Base-by-base conservation (phyloP, 2,888 invertebrate genomes). In the Caradrina clavipalpis region DNA sequence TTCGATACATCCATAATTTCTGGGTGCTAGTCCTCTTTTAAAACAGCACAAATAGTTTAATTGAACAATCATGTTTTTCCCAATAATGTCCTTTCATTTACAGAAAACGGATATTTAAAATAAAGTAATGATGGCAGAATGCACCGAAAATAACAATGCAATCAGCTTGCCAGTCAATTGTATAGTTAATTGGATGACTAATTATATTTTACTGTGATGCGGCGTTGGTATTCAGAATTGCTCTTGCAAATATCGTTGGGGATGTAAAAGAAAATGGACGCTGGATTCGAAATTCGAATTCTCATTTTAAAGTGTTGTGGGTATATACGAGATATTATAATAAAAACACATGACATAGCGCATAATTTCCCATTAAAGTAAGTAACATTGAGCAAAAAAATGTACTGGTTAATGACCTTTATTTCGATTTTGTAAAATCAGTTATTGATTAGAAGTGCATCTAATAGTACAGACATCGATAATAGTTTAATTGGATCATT, bases 171-270 rank as follows among this genome's bases (percentile, higher is more conserved):
- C 47, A 19, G 54, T 49, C 60, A 55, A 47, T 67, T 51, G 49
- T 60, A 54, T 35, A 53, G 42, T 63, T 80, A 77, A 81, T 80
- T 80, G 77, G 56, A 59, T 51, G 54, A 66, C 53, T 72, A 69
- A 83, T 81, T 80, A 78, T 67, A 76, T 76, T 78, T 71, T 31
- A 55, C 54, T 39, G 66, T 31, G 39, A 80, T 60, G 57, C 59
- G 45, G 35, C 26, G 47, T 47, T 74, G 53, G 53, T 56, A 47
- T 80, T 53, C 13, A 0, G 22, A 79, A 79, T 73, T 51, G 53
- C 54, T 56, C 60, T 74, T 39, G 19, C 49, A 51, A 60, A 72
- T 50, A 62, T 79, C 45, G 69, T 39, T 57, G 56, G 53, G 6
- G 8, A 57, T 54, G 45, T 50, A 39, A 69, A 60, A 75, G 53